Conservation (phyloP, 2,888 invertebrate genomes). For the Sialis fuliginosa region DNA sequence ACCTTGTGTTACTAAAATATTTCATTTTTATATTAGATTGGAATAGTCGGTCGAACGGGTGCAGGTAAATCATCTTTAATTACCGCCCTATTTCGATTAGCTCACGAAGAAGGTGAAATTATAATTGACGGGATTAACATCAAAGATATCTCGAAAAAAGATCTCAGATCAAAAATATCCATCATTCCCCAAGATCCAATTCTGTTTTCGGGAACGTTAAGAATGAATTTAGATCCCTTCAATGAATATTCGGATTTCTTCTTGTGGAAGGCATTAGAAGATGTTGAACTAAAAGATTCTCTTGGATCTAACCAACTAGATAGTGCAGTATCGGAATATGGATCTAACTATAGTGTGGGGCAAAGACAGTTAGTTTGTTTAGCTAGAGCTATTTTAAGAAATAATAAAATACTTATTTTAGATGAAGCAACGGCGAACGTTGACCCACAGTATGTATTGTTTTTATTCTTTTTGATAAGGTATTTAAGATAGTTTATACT, state of each 20-base stretch:
- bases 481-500: too few species aligned
- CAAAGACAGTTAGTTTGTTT: constrained; percentile 77
- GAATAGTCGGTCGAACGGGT: constrained; percentile 71
- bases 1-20: too few species aligned
- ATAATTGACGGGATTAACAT: constrained; percentile 59
- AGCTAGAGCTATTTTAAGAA: too few species aligned
- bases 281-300: constrained; percentile 54
- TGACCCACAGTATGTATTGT: constrained; percentile 53
- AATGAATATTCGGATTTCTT: constrained; percentile 49
- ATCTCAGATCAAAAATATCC: constrained; percentile 63
- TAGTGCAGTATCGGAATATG: constrained; percentile 53
- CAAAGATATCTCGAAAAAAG: constrained; percentile 50
- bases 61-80: constrained; percentile 76
- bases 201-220: constrained; percentile 65
- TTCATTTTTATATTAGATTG: too few species aligned
- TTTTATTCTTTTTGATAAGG: too few species aligned
- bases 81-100: constrained; percentile 67
- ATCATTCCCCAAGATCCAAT: constrained; percentile 91
- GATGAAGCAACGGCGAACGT: constrained; percentile 90
- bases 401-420: constrained; percentile 62
- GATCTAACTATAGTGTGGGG: constrained; percentile 72
- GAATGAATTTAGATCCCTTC: constrained; percentile 76
- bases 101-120: constrained; percentile 59
- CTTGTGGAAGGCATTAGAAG: constrained; percentile 60
- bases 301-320: constrained; percentile 43